Conservation (phyloP, 2,113 vertebrate genomes). For the Oryzias curvinotus region DNA sequence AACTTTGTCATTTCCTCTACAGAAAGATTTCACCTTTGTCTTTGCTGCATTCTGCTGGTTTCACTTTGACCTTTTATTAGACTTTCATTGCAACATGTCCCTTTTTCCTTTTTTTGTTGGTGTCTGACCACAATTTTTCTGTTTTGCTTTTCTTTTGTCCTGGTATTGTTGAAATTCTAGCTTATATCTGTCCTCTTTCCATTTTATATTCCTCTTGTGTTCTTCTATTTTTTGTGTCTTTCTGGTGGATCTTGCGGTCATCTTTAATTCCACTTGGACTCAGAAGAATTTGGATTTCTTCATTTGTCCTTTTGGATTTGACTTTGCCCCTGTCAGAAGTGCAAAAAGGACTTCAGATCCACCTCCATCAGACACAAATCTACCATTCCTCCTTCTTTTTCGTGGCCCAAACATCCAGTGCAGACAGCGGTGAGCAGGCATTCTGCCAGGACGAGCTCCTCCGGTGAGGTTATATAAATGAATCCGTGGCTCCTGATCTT, state of each 20-base stretch:
- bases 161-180: background rate
- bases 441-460: conserved; percentile 11
- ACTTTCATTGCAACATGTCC: background rate
- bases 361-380: conserved; percentile 5
- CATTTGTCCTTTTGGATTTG: too few species aligned
- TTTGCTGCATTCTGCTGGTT: background rate
- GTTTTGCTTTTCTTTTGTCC: background rate
- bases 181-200: background rate
- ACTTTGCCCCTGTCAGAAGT: background rate
- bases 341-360: background rate
- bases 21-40: background rate
- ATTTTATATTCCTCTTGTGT: background rate
- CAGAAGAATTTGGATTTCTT: too few species aligned
- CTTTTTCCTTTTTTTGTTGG: background rate
- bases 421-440: conserved; percentile 12
- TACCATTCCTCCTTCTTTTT: conserved; percentile 43
- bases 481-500: conserved; percentile 13
- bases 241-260: too few species aligned
- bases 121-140: too few species aligned
- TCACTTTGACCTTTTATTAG: background rate
- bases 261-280: too few species aligned
- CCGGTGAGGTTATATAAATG: conserved; percentile 33
- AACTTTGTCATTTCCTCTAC: background rate
- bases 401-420: conserved; percentile 34
- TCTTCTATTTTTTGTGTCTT: background rate